Evolutionary conservation across 35 echinoderm and acorn worm species (phyloP).

Genomic region (Apostichopus japonicus): DNA sequence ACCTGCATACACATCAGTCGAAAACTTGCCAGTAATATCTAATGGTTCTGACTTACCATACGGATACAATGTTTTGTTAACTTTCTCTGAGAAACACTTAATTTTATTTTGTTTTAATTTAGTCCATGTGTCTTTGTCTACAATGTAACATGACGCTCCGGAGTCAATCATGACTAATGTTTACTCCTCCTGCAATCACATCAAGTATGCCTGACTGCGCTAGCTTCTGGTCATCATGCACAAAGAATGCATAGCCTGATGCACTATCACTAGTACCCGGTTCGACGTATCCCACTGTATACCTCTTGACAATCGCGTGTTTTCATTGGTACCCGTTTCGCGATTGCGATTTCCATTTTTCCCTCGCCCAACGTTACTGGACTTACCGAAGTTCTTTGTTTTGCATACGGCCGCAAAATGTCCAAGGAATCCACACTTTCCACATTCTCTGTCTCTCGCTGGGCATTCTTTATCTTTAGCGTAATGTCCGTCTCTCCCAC

Average conservation of each 20-base stretch:
- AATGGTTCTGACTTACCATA: neutral
- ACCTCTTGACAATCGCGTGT: no score
- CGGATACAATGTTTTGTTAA: neutral
- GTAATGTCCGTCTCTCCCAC: constrained; percentile 12
- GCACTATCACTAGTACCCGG: no score
- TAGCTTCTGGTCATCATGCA: neutral
- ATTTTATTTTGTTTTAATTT: neutral
- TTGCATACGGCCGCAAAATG: neutral
- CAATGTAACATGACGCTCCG: constrained; percentile 18
- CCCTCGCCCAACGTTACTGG: neutral
- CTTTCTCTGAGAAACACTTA: constrained; percentile 8
- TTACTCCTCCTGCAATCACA: neutral
- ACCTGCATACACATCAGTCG: neutral
- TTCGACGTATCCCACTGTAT: no score
- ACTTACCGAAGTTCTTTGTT: neutral
- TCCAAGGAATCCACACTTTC: neutral
- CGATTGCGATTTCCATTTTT: neutral
- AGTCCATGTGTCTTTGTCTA: constrained; percentile 36
- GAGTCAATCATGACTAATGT: neutral
- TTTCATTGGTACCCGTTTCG: no score
- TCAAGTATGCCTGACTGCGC: neutral
- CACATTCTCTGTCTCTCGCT: neutral
- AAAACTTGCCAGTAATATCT: neutral
- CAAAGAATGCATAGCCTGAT: neutral
- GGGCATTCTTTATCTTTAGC: neutral